Evolutionary conservation across 2,113 vertebrate species (phyloP).

Genomic region (Barnardius zonarius): DNA sequence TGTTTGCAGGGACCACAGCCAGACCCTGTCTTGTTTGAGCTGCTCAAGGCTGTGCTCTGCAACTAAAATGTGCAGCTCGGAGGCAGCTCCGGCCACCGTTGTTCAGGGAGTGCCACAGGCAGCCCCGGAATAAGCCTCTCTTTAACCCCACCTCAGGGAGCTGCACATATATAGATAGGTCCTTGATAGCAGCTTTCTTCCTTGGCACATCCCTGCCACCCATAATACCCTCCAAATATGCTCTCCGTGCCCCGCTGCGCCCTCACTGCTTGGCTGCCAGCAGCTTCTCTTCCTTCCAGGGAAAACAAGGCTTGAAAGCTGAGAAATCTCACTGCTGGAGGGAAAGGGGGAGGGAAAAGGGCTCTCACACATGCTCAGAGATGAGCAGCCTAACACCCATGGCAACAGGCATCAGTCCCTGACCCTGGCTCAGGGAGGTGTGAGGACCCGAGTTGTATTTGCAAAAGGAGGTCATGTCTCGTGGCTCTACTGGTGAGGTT

Average conservation of each 20-base stretch:
- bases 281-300: conserved; percentile 13
- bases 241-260: neutral
- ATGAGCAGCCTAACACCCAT: neutral
- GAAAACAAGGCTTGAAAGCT: neutral
- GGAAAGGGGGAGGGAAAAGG: neutral
- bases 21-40: fast-evolving
- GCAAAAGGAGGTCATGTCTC: fast-evolving
- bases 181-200: conserved; percentile 14
- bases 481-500: neutral
- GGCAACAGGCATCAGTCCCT: neutral
- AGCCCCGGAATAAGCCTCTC: neutral
- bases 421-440: fast-evolving
- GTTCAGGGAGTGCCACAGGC: neutral
- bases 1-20: neutral
- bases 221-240: neutral
- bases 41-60: neutral
- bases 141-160: conserved; percentile 6
- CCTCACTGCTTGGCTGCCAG: neutral
- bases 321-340: neutral
- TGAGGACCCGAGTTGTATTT: neutral
- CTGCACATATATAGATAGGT: conserved; percentile 48
- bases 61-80: neutral
- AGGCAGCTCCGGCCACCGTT: neutral
- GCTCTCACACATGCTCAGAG: neutral
- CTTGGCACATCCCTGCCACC: conserved; percentile 2